Conservation (phyloP, 2,113 vertebrate genomes). For the Cynoglossus semilaevis region DNA sequence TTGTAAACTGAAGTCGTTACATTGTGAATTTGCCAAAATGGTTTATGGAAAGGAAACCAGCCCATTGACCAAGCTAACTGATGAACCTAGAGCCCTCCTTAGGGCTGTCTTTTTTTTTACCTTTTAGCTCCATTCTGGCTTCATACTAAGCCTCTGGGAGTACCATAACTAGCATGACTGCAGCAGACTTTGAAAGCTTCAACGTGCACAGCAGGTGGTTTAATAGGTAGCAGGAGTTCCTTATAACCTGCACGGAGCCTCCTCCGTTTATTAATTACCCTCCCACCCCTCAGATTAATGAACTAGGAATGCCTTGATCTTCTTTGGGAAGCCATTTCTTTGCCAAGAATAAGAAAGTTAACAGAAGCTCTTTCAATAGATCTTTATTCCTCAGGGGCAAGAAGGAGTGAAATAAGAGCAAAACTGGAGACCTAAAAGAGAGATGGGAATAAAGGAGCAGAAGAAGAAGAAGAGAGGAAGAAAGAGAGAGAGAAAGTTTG, state of each 20-base stretch:
- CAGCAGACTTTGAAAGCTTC: slow-evolving; percentile 22
- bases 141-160: neutral
- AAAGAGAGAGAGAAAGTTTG: slow-evolving; percentile 41
- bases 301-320: slow-evolving; percentile 69
- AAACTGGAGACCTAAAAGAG: slow-evolving; percentile 29
- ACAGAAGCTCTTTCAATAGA: slow-evolving; percentile 54
- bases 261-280: slow-evolving; percentile 66
- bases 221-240: slow-evolving; percentile 51
- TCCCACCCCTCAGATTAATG: slow-evolving; percentile 60
- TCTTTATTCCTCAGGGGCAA: slow-evolving; percentile 47
- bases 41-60: too few species aligned
- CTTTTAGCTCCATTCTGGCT: neutral
- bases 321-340: slow-evolving; percentile 57
- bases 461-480: neutral
- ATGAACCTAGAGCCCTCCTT: neutral
- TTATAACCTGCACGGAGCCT: slow-evolving; percentile 42
- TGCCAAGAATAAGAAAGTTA: slow-evolving; percentile 56
- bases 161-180: neutral
- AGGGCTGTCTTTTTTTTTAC: neutral
- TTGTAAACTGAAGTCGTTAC: too few species aligned
- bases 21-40: too few species aligned
- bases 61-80: too few species aligned
- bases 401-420: slow-evolving; percentile 9
- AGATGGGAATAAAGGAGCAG: slow-evolving; percentile 30
- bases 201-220: slow-evolving; percentile 57